phyloP scores from a whole-genome alignment of 2,888 invertebrate genomes.

The Pandemis heparana region DNA sequence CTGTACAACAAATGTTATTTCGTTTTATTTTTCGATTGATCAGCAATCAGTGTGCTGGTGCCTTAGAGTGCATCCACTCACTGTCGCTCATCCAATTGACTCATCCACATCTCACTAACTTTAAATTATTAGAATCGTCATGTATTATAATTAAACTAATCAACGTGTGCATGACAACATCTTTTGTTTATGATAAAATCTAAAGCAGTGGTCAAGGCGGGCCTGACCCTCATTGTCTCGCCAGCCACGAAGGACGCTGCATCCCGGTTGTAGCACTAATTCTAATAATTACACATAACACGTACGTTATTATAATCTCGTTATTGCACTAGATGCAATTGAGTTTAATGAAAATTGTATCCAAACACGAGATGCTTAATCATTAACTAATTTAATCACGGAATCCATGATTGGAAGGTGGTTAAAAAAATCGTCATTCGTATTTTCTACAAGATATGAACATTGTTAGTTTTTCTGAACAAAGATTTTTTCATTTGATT shows the following conservation, averaged over 20 bases:
- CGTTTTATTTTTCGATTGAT: neutral
- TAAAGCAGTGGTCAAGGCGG: conserved; percentile 37
- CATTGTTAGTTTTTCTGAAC: too few species aligned
- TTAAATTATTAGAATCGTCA: too few species aligned
- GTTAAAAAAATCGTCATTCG: too few species aligned
- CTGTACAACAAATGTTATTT: neutral
- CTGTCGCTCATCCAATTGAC: conserved; percentile 21
- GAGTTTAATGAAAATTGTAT: conserved; percentile 16
- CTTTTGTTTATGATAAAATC: conserved; percentile 37
- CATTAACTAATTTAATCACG: neutral
- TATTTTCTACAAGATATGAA: too few species aligned
- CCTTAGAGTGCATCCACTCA: conserved; percentile 17
- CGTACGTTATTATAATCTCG: conserved; percentile 27
- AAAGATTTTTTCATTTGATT: too few species aligned
- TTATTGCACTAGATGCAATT: conserved; percentile 16
- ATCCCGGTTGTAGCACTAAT: conserved; percentile 7
- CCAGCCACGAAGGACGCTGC: conserved; percentile 20
- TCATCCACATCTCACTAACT: too few species aligned
- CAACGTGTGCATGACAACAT: conserved; percentile 23
- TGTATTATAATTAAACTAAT: conserved; percentile 38
- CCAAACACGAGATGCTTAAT: conserved; percentile 30
- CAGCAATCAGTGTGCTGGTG: neutral
- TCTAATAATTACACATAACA: conserved; percentile 30
- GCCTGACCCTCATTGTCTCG: conserved; percentile 33
- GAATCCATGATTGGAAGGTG: conserved; percentile 14